Conservation (phyloP, 1,140 invertebrate genomes). For the Euschistus heros region DNA sequence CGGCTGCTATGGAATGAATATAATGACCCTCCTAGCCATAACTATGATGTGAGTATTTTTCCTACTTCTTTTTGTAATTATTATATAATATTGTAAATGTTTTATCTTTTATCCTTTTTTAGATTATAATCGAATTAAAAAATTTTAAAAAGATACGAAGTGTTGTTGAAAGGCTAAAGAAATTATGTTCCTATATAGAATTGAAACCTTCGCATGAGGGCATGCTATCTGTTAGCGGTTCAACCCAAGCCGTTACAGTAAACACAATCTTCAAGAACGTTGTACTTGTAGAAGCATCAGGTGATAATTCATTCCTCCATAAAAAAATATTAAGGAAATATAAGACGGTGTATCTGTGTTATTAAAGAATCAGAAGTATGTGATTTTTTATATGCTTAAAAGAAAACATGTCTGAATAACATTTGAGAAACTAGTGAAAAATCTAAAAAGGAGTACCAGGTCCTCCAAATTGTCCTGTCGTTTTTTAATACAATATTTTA, state of each 20-base stretch:
- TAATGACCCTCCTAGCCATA: conserved; percentile 57
- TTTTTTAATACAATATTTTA: no score
- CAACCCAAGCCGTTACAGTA: conserved; percentile 15
- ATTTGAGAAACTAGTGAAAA: no score
- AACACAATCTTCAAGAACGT: conserved; percentile 20
- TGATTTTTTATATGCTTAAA: no score
- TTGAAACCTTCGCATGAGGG: conserved; percentile 59
- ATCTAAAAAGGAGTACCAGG: no score
- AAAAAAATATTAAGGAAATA: no score
- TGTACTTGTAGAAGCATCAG: background rate
- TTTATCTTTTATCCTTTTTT: conserved; percentile 31
- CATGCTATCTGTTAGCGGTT: conserved; percentile 40
- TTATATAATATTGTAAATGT: no score
- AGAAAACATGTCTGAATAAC: no score
- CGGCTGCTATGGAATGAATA: conserved; percentile 64
- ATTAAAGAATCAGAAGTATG: no score
- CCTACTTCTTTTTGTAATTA: conserved; percentile 6
- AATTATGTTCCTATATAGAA: conserved; percentile 54
- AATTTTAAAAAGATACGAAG: conserved; percentile 58
- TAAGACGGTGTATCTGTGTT: no score
- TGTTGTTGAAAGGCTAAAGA: conserved; percentile 70
- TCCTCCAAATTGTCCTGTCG: no score
- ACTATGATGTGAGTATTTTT: conserved; percentile 55
- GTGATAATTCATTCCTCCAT: background rate
- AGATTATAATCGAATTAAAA: conserved; percentile 68